These are phyloP conservation scores for Setipinna tenuifilis DNA, from an alignment of 2,797 vertebrate species.

Conservation along the genomic window DNA sequence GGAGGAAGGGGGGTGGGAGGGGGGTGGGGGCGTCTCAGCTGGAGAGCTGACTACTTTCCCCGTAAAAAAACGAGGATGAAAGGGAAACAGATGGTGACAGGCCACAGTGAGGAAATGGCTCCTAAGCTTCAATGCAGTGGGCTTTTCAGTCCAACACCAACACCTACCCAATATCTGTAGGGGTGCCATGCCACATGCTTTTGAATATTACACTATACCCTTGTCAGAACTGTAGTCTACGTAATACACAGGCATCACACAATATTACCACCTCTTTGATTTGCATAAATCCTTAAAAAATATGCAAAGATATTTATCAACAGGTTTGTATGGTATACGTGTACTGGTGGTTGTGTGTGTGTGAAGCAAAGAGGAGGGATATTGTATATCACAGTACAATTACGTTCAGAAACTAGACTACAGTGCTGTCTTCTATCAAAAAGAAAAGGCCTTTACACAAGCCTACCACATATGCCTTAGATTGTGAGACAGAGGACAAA, in stretches of 20 bases:
- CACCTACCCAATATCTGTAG: not conserved
- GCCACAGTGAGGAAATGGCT: not conserved
- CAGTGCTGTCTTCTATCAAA: too few species aligned
- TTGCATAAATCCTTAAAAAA: too few species aligned
- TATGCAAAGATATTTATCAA: too few species aligned
- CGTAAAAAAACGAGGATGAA: slow-evolving; percentile 12
- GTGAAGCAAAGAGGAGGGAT: too few species aligned
- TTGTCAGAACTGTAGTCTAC: too few species aligned
- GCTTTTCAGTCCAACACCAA: not conserved
- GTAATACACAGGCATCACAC: too few species aligned
- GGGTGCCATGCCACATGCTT: not conserved
- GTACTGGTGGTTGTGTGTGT: too few species aligned
- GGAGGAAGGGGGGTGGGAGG: not conserved
- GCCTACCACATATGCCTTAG: not conserved
- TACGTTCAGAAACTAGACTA: too few species aligned
- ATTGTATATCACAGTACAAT: too few species aligned
- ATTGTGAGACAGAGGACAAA: not conserved
- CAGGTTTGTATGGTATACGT: too few species aligned
- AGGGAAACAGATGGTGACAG: slow-evolving; percentile 4
- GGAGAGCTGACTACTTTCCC: slow-evolving; percentile 8
- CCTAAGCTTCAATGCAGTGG: not conserved
- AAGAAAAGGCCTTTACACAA: too few species aligned
- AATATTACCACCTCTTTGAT: too few species aligned
- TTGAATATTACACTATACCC: not conserved
- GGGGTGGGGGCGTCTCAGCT: not conserved